A percentile compares a stretch with the other conserved stretches of the same genome.
Conservation (phyloP, 2,888 invertebrate species). For the Drosophila pegasa region DNA sequence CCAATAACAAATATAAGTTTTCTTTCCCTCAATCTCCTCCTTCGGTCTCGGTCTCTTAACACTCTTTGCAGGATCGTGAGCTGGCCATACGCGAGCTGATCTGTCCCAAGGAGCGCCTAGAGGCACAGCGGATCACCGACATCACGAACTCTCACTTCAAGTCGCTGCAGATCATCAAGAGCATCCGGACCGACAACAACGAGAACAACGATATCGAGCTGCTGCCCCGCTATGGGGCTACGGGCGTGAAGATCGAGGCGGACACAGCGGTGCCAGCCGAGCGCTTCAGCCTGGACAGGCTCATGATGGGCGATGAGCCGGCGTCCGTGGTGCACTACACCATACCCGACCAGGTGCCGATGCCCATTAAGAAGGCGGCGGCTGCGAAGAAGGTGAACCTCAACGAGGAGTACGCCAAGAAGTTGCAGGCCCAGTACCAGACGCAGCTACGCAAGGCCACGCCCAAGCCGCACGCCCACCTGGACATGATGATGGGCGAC, state of each 20-base stretch:
- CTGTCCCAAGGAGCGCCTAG: slow-evolving; percentile 82
- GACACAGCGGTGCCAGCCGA: slow-evolving; percentile 14
- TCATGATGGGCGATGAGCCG: slow-evolving; percentile 83
- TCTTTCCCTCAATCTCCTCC: too few relatives aligned
- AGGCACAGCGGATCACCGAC: slow-evolving; percentile 83
- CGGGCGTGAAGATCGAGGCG: slow-evolving; percentile 60
- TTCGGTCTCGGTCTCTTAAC: neutral
- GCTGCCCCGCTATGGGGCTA: slow-evolving; percentile 58
- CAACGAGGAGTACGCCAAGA: slow-evolving; percentile 54
- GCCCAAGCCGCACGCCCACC: slow-evolving; percentile 27
- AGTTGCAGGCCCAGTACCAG: slow-evolving; percentile 33
- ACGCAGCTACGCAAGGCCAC: slow-evolving; percentile 25
- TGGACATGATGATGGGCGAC: slow-evolving; percentile 84
- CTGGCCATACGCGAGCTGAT: slow-evolving; percentile 77
- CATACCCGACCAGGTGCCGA: slow-evolving; percentile 81
- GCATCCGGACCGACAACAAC: slow-evolving; percentile 83
- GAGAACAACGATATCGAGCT: slow-evolving; percentile 84
- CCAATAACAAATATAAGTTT: neutral
- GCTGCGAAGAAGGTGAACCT: slow-evolving; percentile 76
- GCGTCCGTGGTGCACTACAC: slow-evolving; percentile 46
- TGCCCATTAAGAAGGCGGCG: slow-evolving; percentile 81
- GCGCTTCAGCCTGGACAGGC: slow-evolving; percentile 81
- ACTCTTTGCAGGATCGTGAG: slow-evolving; percentile 78
- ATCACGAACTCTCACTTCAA: slow-evolving; percentile 83
- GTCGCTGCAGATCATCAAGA: slow-evolving; percentile 83